A percentile compares a stretch with the other conserved stretches of the same genome.
phyloP scores from a whole-genome alignment of 2,888 invertebrate species.

The Mechanitis mazaeus region DNA sequence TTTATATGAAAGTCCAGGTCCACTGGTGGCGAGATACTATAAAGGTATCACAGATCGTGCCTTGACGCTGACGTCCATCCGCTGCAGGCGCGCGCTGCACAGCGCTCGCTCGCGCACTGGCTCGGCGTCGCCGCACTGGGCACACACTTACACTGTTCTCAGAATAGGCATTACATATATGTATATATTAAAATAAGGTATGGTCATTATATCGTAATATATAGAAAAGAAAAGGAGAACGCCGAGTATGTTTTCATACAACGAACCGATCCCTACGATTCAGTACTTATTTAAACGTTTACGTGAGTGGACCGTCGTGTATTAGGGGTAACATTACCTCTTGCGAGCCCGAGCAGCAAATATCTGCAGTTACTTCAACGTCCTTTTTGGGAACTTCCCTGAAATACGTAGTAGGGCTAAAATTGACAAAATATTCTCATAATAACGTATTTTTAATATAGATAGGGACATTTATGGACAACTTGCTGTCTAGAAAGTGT shows the following conservation, averaged over 20 bases:
- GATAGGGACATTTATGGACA: too few relatives aligned
- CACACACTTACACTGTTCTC: conserved; percentile 10
- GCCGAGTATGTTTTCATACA: too few relatives aligned
- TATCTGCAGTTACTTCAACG: conserved; percentile 53
- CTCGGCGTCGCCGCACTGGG: conserved; percentile 56
- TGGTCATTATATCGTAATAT: too few relatives aligned
- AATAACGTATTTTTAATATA: too few relatives aligned
- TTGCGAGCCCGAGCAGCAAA: conserved; percentile 47
- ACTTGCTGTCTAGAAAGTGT: too few relatives aligned
- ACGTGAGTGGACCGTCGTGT: conserved; percentile 54
- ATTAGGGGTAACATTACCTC: conserved; percentile 37
- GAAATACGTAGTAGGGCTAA: conserved; percentile 20
- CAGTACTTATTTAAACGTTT: not conserved
- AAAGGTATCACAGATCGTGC: not conserved
- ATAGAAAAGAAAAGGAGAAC: too few relatives aligned
- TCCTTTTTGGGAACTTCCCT: conserved; percentile 53
- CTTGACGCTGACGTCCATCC: conserved; percentile 41
- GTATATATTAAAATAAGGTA: too few relatives aligned
- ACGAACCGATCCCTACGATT: too few relatives aligned
- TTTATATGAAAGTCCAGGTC: too few relatives aligned
- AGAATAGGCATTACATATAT: too few relatives aligned
- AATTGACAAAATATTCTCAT: too few relatives aligned
- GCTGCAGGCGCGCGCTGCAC: conserved; percentile 47
- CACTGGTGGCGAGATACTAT: too few relatives aligned
- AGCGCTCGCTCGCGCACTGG: conserved; percentile 51